Evolutionary conservation across 1,140 invertebrate genomes (phyloP).

Genomic region (Lepidurus apus): DNA sequence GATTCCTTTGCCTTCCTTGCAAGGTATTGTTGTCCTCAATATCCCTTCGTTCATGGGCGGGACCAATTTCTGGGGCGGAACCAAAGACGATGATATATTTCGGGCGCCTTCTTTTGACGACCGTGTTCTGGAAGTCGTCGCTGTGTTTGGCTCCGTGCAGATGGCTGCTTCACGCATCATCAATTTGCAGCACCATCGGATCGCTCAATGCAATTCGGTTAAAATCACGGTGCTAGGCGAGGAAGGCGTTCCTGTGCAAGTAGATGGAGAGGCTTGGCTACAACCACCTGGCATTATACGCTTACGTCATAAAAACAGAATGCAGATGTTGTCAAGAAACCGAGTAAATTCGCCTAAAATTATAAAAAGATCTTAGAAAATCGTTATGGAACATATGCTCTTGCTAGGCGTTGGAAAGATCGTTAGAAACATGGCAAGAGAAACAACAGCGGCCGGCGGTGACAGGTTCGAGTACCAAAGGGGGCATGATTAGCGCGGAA

Average conservation of each 20-base stretch:
- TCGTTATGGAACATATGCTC: not conserved
- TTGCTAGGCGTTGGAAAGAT: constrained; percentile 71
- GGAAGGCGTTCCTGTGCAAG: constrained; percentile 56
- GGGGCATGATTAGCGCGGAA: constrained; percentile 55
- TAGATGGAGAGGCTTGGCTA: constrained; percentile 97
- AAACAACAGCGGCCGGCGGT: constrained; percentile 67
- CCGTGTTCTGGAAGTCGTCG: constrained; percentile 88
- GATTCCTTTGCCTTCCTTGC: constrained; percentile 84
- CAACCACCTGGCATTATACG: constrained; percentile 92
- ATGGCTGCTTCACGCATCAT: constrained; percentile 92
- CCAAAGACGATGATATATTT: constrained; percentile 81
- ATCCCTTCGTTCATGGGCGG: constrained; percentile 98
- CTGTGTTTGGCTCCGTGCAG: constrained; percentile 92
- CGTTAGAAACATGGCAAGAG: constrained; percentile 86
- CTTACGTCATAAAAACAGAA: constrained; percentile 93
- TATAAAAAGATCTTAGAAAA: not conserved
- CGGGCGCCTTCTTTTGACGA: constrained; percentile 86
- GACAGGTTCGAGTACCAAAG: constrained; percentile 42
- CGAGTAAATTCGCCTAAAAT: constrained; percentile 49
- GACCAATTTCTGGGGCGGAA: constrained; percentile 96
- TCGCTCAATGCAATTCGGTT: constrained; percentile 90
- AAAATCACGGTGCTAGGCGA: constrained; percentile 88
- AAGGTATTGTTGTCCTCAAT: constrained; percentile 95
- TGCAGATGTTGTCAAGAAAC: constrained; percentile 90
- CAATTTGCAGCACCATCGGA: constrained; percentile 92